These are phyloP conservation scores for Enteromius mattozi DNA, from an alignment of 2,797 vertebrate genomes.

Conservation along the genomic window DNA sequence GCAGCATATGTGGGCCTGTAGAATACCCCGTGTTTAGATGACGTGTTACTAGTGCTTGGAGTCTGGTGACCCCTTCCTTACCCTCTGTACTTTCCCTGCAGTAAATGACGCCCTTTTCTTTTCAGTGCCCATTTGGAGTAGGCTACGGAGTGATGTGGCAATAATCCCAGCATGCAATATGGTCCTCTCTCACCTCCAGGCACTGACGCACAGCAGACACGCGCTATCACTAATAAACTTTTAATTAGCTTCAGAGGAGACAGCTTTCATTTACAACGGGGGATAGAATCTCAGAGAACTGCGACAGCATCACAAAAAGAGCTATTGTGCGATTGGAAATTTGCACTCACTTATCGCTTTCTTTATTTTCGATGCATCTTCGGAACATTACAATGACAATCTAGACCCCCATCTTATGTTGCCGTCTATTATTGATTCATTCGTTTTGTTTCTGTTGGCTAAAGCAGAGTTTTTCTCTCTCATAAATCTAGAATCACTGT, in stretches of 20 bases:
- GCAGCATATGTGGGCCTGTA: slow-evolving; percentile 16
- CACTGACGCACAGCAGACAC: slow-evolving; percentile 29
- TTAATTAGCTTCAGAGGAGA: slow-evolving; percentile 55
- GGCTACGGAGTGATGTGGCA: slow-evolving; percentile 40
- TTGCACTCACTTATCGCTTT: slow-evolving; percentile 15
- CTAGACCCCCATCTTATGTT: background rate
- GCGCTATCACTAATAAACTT: slow-evolving; percentile 56
- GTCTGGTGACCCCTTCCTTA: slow-evolving; percentile 22
- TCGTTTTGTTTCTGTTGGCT: background rate
- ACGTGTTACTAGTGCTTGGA: slow-evolving; percentile 22
- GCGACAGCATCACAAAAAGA: background rate
- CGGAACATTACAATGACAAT: slow-evolving; percentile 18
- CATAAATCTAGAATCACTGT: slow-evolving; percentile 24
- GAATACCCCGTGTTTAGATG: slow-evolving; percentile 24
- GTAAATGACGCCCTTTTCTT: slow-evolving; percentile 27
- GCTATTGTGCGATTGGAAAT: slow-evolving; percentile 2
- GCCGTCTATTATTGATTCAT: slow-evolving; percentile 1
- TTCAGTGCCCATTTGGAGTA: slow-evolving; percentile 39
- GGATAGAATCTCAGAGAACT: slow-evolving; percentile 39
- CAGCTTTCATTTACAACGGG: slow-evolving; percentile 21
- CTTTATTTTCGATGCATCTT: slow-evolving; percentile 16
- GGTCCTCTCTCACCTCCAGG: slow-evolving; percentile 50
- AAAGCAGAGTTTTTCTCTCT: slow-evolving; percentile 24
- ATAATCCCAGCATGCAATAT: slow-evolving; percentile 51
- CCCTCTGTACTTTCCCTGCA: slow-evolving; percentile 25